Evolutionary conservation across 2,888 invertebrate genomes (phyloP), one percentile per base, ranked within the genome.

Genomic region (Nomada ruficornis): DNA sequence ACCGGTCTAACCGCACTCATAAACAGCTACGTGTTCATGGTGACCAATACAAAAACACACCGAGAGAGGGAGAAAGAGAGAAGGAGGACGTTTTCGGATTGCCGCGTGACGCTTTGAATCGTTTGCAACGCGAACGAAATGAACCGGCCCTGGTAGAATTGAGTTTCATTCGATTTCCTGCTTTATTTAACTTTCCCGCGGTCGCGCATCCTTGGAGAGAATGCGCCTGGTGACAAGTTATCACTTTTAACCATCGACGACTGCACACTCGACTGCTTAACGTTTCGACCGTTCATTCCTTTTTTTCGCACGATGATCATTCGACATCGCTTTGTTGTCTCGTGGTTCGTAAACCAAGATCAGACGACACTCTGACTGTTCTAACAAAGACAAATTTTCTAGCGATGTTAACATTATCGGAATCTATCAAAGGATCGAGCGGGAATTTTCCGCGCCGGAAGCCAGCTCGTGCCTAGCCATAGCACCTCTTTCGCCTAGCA

Each of bases 371-470:
- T 13, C 11, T 47, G 13, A 2, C 44, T 7, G 44, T 44, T 44
- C 44, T 13, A 13, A 2, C 44, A 47, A 13, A 5, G 47, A 13
- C 1, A 2, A 47, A 47, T 47, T 29, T 29, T 47, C 47, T 10
- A 47, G 47, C 13, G 13, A 47, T 3, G 15, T 2, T 13, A 0
- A 15, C 11, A 3, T 15, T 47, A 1, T 47, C 47, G 47, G 47
- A 15, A 11, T 47, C 47, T 47, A 47, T 47, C 47, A 15, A 47
- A 47, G 47, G 47, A 47, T 11, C 54, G 4, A 26, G 47, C 15
- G 10, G n/a, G 13, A 63, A 29, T 55, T 73, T 44, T 36, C n/a
- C 57, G 36, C 50, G n/a, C 18, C 79, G 74, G 72, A 84, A 79
- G 62, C 62, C 26, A 47, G 23, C 23, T 26, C 42, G 15, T 36